A percentile compares a stretch with the other conserved stretches of the same genome.
Conservation (phyloP, 2,888 invertebrate genomes). For the Agrilus cyanescens region DNA sequence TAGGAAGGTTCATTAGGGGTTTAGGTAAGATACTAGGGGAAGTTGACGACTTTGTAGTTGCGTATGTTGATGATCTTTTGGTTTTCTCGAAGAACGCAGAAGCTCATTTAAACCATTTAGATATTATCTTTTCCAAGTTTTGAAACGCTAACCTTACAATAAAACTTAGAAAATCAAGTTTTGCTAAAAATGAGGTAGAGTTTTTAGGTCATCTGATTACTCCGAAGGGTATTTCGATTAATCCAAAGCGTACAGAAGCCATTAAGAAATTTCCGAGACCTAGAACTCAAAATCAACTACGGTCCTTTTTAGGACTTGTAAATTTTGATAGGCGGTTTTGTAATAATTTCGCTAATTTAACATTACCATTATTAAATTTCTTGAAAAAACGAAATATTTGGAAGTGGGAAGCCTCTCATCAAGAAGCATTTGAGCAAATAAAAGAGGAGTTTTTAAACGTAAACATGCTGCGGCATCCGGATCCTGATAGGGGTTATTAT, state of each 20-base stretch:
- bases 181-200: constrained; percentile 6
- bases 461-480: constrained; percentile 7
- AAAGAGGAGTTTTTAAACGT: constrained; percentile 1
- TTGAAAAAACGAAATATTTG: constrained; percentile 8
- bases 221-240: constrained; percentile 5
- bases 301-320: constrained; percentile 19
- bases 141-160: constrained; percentile 6
- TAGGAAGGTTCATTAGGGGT: background rate
- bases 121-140: constrained; percentile 6
- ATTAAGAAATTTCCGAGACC: constrained; percentile 20
- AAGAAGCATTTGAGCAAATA: constrained; percentile 6
- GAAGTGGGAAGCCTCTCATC: background rate
- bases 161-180: constrained; percentile 7
- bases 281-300: constrained; percentile 18
- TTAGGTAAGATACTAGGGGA: background rate
- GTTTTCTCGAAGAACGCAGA: constrained; percentile 6
- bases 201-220: constrained; percentile 10
- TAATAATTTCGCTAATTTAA: constrained; percentile 12
- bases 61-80: constrained; percentile 12
- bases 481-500: constrained; percentile 2
- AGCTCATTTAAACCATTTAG: constrained; percentile 10
- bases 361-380: constrained; percentile 6
- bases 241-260: constrained; percentile 13
- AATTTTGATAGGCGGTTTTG: constrained; percentile 19
- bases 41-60: constrained; percentile 1